These are phyloP conservation scores for Synergus gifuensis DNA, from an alignment of 2,888 invertebrate species.

Conservation along the genomic window DNA sequence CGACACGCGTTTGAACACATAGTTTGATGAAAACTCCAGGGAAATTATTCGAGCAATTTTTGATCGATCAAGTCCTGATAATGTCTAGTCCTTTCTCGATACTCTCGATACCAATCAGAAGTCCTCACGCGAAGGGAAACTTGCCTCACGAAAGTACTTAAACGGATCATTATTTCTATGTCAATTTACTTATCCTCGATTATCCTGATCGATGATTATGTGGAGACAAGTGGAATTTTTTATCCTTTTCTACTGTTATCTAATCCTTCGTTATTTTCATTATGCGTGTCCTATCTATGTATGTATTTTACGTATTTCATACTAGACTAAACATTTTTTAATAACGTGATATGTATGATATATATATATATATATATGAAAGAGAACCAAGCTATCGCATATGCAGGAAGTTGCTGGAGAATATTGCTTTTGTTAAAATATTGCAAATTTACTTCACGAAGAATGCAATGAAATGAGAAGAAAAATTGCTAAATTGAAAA, in stretches of 20 bases:
- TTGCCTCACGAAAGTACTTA: conserved; percentile 54
- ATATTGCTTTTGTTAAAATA: conserved; percentile 33
- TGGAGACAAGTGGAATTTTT: not conserved
- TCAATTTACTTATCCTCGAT: conserved; percentile 58
- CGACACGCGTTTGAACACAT: not conserved
- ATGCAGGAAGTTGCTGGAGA: not conserved
- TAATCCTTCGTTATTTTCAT: not conserved
- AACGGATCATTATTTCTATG: conserved; percentile 59
- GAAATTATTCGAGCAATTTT: conserved; percentile 55
- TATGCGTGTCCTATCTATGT: not conserved
- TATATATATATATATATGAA: not conserved
- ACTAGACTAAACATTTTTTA: not conserved
- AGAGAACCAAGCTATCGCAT: not conserved
- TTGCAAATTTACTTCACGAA: conserved; percentile 1
- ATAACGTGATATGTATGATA: conserved; percentile 18
- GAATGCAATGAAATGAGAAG: not conserved
- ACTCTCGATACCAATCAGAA: conserved; percentile 50
- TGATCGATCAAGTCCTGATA: conserved; percentile 58
- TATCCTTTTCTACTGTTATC: not conserved
- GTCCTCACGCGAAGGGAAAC: conserved; percentile 46
- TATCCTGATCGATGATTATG: conserved; percentile 59
- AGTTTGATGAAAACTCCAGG: conserved; percentile 46
- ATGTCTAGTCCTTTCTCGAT: conserved; percentile 56
- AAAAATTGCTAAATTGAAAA: not conserved
- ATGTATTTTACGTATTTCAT: not conserved